Conservation (phyloP, 1,140 invertebrate species). For the Tetraneura akinire region DNA sequence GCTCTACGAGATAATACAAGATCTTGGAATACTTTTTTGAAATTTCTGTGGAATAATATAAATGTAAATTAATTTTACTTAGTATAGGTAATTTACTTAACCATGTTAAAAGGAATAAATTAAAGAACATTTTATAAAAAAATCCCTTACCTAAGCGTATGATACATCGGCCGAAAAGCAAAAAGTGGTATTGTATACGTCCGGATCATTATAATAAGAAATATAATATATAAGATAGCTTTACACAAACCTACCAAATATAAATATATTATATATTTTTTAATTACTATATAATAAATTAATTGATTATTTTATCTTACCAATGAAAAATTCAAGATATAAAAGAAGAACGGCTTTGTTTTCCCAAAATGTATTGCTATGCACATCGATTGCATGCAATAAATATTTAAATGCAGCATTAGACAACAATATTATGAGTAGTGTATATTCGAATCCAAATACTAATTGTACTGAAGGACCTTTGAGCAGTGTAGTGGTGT, state of each 20-base stretch:
- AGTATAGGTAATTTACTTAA: not conserved
- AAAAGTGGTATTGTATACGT: slow-evolving; percentile 98
- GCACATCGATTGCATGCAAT: slow-evolving; percentile 89
- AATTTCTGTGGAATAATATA: slow-evolving; percentile 69
- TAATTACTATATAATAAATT: not conserved
- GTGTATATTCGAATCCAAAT: slow-evolving; percentile 99
- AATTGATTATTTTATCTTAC: slow-evolving; percentile 63
- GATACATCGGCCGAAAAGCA: slow-evolving; percentile 98
- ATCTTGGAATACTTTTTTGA: slow-evolving; percentile 97
- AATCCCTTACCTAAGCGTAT: slow-evolving; percentile 88
- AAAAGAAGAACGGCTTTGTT: slow-evolving; percentile 97
- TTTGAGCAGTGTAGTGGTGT: slow-evolving; percentile 88
- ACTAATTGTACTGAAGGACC: slow-evolving; percentile 97
- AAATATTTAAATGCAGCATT: slow-evolving; percentile 96
- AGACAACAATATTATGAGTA: slow-evolving; percentile 89
- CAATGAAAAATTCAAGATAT: slow-evolving; percentile 95
- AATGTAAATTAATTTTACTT: not conserved
- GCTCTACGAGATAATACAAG: slow-evolving; percentile 95
- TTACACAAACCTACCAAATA: slow-evolving; percentile 66
- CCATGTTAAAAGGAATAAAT: not conserved
- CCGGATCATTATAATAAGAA: slow-evolving; percentile 95
- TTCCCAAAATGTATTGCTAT: slow-evolving; percentile 97
- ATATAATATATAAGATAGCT: slow-evolving; percentile 89
- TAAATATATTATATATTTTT: no score
- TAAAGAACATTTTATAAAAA: no score